Base-by-base conservation (phyloP, 2,797 vertebrate species). In the Amblyraja radiata region DNA sequence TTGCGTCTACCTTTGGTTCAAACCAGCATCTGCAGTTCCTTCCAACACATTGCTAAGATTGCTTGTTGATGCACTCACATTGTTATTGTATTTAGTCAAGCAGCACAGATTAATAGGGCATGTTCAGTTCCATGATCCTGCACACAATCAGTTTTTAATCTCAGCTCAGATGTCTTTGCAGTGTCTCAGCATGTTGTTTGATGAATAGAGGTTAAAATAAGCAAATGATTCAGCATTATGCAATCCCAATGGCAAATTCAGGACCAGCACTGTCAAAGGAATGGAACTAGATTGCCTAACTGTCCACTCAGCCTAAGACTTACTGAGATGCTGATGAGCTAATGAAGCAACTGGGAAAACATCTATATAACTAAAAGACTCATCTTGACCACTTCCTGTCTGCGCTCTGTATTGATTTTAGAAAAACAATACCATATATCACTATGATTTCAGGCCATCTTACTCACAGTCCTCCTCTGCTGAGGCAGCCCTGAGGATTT, bases 161-260 rank as follows among this genome's bases (percentile, higher is more conserved):
- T 88, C 84, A 68, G 84, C n/a, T 88, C 61, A 88, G 63, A 23
- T 68, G 84, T 36, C n/a, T 68, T 65, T 68, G 61, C 36, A 36
- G 8, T 68, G 71, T 74, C 71, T 74, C 23, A 74, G 84, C 11
- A 68, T 18, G 68, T 21, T 68, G 84, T 8, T 65, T 68, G 63
- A 88, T 68, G 84, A 10, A 88, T n/a, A 7, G 61, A 21, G 84
- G n/a, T 88, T 65, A 88, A 88, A 88, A 36, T 68, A 2, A 21
- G 84, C 65, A 88, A 36, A 88, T 88, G n/a, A 36, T n/a, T 88
- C 18, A 21, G 63, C 84, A 39, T 68, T 68, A 36, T 88, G 28
- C 84, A 36, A 14, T 88, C 84, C n/a, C 63, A 88, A 84, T 88
- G 84, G 63, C n/a, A 68, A 88, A 68, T 88, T 68, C 32, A 88